Conservation (phyloP, 2,113 vertebrate species). For the Zootoca vivipara region DNA sequence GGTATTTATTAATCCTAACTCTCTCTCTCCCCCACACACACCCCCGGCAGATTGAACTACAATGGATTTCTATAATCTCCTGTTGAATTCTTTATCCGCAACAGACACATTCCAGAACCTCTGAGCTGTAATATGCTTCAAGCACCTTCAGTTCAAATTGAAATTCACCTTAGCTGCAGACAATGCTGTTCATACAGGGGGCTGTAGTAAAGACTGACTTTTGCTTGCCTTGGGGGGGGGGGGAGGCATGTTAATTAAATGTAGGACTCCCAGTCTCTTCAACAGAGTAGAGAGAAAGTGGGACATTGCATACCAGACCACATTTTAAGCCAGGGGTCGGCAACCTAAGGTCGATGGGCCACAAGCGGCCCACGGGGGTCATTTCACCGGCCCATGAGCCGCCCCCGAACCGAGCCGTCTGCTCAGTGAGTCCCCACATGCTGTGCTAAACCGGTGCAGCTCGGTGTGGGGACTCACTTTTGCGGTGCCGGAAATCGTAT, state of each 20-base stretch:
- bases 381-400: too few species aligned
- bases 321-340: too few species aligned
- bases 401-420: too few species aligned
- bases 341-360: too few species aligned
- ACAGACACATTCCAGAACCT: neutral
- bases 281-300: neutral
- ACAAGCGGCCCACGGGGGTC: too few species aligned
- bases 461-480: too few species aligned
- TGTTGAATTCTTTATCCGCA: neutral
- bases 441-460: too few species aligned
- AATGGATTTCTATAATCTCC: conserved; percentile 12
- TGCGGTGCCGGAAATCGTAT: too few species aligned
- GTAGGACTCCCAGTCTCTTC: neutral
- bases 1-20: conserved; percentile 48
- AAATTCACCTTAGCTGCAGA: neutral
- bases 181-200: neutral
- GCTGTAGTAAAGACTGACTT: neutral
- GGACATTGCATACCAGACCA: neutral
- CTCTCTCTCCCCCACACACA: too few species aligned
- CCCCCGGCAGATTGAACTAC: neutral
- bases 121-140: rapidly evolving
- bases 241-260: neutral
- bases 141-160: neutral
- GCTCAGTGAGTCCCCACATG: too few species aligned
- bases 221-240: neutral